These are phyloP conservation scores for Cremastinae sp. DNA, from an alignment of 2,888 invertebrate genomes.

Conservation along the genomic window DNA sequence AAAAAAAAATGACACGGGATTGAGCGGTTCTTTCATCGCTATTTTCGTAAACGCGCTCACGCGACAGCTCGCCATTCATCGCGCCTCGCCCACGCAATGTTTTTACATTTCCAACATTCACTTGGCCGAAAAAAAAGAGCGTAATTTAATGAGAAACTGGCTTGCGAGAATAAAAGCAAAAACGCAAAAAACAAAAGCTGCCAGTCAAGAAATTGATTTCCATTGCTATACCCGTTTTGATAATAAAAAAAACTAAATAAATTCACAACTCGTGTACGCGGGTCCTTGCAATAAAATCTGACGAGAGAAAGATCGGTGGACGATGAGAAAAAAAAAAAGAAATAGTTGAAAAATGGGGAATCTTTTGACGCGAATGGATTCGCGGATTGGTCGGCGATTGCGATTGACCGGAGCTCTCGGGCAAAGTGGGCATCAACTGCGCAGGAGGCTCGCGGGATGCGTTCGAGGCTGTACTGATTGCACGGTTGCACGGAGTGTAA, in stretches of 20 bases:
- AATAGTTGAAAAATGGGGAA: too few species aligned
- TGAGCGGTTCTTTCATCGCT: slow-evolving; percentile 33
- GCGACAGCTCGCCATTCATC: slow-evolving; percentile 31
- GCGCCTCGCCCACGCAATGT: slow-evolving; percentile 23
- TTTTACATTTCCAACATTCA: slow-evolving; percentile 14
- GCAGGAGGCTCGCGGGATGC: slow-evolving; percentile 11
- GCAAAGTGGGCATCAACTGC: slow-evolving; percentile 31
- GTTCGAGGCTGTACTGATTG: slow-evolving; percentile 40
- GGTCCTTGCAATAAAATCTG: too few species aligned
- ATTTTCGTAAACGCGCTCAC: slow-evolving; percentile 41
- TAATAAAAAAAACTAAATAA: too few species aligned
- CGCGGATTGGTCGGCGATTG: too few species aligned
- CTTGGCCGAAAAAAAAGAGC: slow-evolving; percentile 3
- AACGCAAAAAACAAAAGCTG: too few species aligned
- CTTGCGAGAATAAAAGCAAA: background rate
- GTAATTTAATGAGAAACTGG: background rate
- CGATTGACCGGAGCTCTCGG: slow-evolving; percentile 22
- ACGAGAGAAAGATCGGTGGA: too few species aligned
- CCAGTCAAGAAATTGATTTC: background rate
- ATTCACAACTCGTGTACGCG: too few species aligned
- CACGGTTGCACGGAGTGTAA: slow-evolving; percentile 32
- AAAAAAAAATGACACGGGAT: slow-evolving; percentile 14
- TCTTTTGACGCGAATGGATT: too few species aligned
- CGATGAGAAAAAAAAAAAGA: too few species aligned
- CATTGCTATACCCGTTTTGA: too few species aligned